Percentiles rank a stretch among this genome's conserved stretches.
Conservation (phyloP, 2,113 vertebrate genomes). For the Trogon melanurus region DNA sequence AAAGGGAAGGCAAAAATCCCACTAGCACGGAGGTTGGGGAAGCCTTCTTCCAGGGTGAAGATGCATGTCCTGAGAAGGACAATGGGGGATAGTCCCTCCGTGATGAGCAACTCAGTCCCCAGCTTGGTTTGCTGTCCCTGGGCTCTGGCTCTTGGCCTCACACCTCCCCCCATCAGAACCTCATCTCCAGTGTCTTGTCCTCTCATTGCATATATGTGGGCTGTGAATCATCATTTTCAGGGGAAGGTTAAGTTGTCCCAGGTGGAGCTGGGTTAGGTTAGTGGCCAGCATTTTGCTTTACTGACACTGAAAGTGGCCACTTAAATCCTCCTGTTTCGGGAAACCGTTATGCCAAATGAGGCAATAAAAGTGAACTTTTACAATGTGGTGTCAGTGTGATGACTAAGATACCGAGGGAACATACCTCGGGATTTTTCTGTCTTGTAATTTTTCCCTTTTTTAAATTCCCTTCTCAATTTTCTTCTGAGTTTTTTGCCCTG, state of each 20-base stretch:
- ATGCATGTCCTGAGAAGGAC: not conserved
- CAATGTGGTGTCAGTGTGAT: fast-evolving
- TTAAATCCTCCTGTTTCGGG: not conserved
- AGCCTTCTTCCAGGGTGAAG: not conserved
- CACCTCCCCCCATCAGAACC: not conserved
- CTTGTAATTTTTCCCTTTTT: not conserved
- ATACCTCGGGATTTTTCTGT: not conserved
- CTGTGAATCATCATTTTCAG: not conserved
- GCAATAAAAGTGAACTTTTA: not conserved
- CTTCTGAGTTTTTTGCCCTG: not conserved
- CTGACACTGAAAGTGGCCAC: not conserved
- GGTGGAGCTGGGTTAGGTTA: not conserved
- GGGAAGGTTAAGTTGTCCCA: not conserved
- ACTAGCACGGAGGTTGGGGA: not conserved
- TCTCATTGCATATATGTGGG: not conserved
- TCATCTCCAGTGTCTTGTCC: not conserved
- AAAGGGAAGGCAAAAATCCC: not conserved
- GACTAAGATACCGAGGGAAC: not conserved
- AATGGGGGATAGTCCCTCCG: fast-evolving
- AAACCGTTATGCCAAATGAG: not conserved
- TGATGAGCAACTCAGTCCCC: too few relatives aligned
- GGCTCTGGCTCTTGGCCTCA: not conserved
- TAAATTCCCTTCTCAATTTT: not conserved
- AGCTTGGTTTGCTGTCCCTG: not conserved
- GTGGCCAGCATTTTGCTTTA: not conserved